Conservation (phyloP, 2,797 vertebrate genomes). For the Acanthurus lineatus region DNA sequence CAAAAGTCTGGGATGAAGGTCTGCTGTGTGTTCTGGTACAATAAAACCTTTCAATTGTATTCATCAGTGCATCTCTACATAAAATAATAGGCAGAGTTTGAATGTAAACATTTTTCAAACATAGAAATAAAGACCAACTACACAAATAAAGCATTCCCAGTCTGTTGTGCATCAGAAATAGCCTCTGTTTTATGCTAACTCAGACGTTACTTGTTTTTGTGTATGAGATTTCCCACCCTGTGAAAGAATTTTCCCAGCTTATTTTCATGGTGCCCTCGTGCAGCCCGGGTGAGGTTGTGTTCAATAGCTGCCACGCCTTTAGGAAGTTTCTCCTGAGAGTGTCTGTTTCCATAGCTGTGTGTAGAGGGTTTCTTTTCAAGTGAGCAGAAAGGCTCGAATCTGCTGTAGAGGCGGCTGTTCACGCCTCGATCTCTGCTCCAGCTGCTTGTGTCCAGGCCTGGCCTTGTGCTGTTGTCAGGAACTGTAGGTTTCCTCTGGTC, state of each 20-base stretch:
- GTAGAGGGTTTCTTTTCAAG: constrained; percentile 80
- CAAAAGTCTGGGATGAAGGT: background rate
- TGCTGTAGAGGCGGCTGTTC: constrained; percentile 88
- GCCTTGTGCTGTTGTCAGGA: constrained; percentile 41
- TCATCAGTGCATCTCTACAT: constrained; percentile 40
- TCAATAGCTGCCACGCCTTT: constrained; percentile 74
- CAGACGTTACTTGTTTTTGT: constrained; percentile 87
- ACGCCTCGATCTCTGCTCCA: constrained; percentile 73
- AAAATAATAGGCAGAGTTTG: constrained; percentile 9
- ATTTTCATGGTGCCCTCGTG: constrained; percentile 90
- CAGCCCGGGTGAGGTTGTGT: constrained; percentile 75
- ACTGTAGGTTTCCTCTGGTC: constrained; percentile 42
- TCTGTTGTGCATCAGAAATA: constrained; percentile 19
- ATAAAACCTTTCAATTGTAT: constrained; percentile 22
- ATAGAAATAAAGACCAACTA: constrained; percentile 7
- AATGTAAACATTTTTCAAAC: constrained; percentile 55
- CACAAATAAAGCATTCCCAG: constrained; percentile 8
- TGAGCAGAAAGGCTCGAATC: constrained; percentile 90
- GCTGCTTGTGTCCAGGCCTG: constrained; percentile 60
- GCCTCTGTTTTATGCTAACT: background rate
- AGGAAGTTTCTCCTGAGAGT: constrained; percentile 81
- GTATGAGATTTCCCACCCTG: constrained; percentile 90
- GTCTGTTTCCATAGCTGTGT: constrained; percentile 49
- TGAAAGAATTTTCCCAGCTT: constrained; percentile 95
- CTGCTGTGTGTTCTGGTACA: background rate